Conservation (phyloP, 2,113 vertebrate genomes). For the Rhinoptilus africanus region DNA sequence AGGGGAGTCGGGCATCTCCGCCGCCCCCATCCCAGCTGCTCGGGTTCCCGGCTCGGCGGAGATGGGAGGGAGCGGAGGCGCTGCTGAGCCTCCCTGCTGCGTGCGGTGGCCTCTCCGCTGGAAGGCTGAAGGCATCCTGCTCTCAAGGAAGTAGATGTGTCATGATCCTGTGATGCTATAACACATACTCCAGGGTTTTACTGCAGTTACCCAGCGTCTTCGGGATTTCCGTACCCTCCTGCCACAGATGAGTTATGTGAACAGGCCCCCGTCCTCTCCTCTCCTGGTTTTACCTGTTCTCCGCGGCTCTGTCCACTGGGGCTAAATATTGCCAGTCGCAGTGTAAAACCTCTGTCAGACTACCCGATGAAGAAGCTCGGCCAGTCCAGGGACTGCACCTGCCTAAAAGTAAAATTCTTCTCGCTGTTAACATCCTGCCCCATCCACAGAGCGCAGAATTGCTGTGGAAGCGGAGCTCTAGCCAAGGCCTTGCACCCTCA, state of each 20-base stretch:
- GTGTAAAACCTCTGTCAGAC: background rate
- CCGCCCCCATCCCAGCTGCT: background rate
- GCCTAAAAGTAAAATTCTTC: background rate
- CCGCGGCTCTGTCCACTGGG: background rate
- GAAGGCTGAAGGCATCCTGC: background rate
- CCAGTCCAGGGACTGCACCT: background rate
- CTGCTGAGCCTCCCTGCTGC: background rate
- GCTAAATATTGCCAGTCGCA: background rate
- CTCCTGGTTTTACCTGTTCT: background rate
- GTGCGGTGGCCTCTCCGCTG: background rate
- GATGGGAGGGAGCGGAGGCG: background rate
- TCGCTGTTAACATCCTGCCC: background rate
- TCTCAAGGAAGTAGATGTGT: background rate
- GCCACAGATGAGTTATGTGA: background rate
- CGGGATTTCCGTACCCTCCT: background rate
- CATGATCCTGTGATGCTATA: background rate
- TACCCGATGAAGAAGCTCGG: background rate
- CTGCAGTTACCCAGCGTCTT: background rate
- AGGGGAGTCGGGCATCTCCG: background rate
- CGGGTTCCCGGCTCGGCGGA: background rate
- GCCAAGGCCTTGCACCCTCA: background rate
- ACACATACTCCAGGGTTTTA: background rate
- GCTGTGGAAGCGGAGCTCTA: background rate
- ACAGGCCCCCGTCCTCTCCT: background rate
- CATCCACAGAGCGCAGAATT: accelerated